phyloP scores from a whole-genome alignment of 2,888 invertebrate species.

The Uropetala carovei region DNA sequence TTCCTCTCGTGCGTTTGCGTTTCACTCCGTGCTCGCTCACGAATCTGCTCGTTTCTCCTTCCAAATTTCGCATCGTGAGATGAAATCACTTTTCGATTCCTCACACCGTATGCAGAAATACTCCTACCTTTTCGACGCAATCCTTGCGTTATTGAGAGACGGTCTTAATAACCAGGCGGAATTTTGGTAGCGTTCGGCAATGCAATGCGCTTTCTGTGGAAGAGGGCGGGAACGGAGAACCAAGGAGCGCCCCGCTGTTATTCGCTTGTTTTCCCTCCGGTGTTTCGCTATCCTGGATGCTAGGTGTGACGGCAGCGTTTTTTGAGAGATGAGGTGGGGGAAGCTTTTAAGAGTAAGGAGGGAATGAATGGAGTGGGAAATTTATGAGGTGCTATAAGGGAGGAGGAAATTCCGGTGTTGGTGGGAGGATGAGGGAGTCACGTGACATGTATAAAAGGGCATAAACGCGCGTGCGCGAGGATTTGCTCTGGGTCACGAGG shows the following conservation, averaged over 20 bases:
- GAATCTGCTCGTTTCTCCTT: no score
- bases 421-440: neutral
- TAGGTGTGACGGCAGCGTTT: neutral
- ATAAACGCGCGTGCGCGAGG: neutral
- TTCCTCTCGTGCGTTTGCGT: no score
- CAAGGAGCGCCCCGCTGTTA: neutral
- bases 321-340: neutral
- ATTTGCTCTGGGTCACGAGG: neutral
- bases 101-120: no score
- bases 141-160: no score
- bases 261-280: slow-evolving; percentile 16
- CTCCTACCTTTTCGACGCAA: no score
- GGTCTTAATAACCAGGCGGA: no score
- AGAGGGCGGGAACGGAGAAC: neutral
- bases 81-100: no score
- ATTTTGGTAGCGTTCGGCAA: no score
- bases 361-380: neutral
- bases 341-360: no score
- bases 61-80: no score
- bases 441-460: neutral
- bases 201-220: neutral
- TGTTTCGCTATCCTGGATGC: neutral
- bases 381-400: neutral
- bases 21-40: no score
- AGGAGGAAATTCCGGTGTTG: neutral